phyloP scores from a whole-genome alignment of 2,113 vertebrate species.

The Fulica atra region DNA sequence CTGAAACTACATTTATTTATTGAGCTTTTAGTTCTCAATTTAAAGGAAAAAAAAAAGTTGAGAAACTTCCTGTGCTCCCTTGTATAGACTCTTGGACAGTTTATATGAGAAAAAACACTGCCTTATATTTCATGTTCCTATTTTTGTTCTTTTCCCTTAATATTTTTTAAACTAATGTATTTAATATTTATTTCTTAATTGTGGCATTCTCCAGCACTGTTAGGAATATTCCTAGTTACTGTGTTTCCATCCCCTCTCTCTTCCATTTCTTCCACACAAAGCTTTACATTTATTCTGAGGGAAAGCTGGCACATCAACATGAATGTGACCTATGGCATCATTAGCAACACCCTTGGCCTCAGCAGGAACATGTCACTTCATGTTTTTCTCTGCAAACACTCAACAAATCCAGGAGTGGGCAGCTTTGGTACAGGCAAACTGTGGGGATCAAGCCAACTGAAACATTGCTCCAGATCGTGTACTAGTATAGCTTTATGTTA shows the following conservation, averaged over 20 bases:
- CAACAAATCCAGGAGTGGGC: neutral
- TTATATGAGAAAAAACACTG: neutral
- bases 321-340: accelerated
- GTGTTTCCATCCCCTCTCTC: neutral
- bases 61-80: neutral
- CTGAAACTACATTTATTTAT: slow-evolving; percentile 22
- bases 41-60: neutral
- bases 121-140: neutral
- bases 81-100: neutral
- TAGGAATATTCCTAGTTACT: neutral
- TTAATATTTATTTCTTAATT: neutral
- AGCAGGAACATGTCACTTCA: neutral
- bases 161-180: neutral
- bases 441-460: neutral
- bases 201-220: neutral
- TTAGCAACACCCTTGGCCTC: neutral
- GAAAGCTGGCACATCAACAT: neutral
- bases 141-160: neutral
- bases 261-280: neutral
- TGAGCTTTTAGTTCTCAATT: slow-evolving; percentile 12
- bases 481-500: neutral
- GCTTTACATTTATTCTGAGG: neutral
- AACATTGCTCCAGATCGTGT: neutral
- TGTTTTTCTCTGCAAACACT: accelerated
- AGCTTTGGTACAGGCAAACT: neutral